These are phyloP conservation scores for Lasioglossum lativentre DNA, from an alignment of 2,888 invertebrate species.

Conservation along the genomic window DNA sequence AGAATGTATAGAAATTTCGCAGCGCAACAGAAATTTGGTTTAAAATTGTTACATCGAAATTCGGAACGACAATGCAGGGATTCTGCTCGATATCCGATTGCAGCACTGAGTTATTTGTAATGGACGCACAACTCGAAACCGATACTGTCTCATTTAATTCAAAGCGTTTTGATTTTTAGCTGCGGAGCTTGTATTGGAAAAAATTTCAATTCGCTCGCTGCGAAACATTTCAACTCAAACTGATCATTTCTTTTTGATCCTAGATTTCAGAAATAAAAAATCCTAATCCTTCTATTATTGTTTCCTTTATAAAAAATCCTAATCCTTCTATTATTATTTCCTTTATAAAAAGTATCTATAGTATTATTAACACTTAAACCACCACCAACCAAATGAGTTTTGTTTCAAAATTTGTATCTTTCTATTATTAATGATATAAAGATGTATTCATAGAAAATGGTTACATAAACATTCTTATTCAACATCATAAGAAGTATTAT, in stretches of 20 bases:
- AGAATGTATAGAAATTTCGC: conserved; percentile 2
- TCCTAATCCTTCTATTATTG: not conserved
- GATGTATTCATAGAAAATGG: too few species aligned
- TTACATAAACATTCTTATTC: too few species aligned
- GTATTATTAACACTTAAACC: too few species aligned
- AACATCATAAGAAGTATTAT: too few species aligned
- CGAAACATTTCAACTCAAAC: too few species aligned
- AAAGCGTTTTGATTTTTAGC: not conserved
- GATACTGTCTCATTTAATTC: conserved; percentile 1
- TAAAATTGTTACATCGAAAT: conserved; percentile 19
- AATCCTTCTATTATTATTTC: not conserved
- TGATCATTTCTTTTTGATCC: not conserved
- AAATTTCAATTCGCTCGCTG: too few species aligned
- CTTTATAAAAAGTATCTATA: too few species aligned
- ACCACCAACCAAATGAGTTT: too few species aligned
- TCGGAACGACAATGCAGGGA: not conserved
- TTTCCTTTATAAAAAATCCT: not conserved
- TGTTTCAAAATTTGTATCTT: too few species aligned
- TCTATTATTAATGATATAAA: too few species aligned
- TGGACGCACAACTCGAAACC: not conserved
- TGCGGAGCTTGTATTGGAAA: not conserved
- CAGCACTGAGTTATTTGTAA: conserved; percentile 16
- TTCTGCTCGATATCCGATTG: not conserved
- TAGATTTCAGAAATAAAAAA: not conserved
- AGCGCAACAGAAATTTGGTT: not conserved